Evolutionary conservation across 2,797 vertebrate species (phyloP).

Genomic region (Gymnoscopelus microlampas): DNA sequence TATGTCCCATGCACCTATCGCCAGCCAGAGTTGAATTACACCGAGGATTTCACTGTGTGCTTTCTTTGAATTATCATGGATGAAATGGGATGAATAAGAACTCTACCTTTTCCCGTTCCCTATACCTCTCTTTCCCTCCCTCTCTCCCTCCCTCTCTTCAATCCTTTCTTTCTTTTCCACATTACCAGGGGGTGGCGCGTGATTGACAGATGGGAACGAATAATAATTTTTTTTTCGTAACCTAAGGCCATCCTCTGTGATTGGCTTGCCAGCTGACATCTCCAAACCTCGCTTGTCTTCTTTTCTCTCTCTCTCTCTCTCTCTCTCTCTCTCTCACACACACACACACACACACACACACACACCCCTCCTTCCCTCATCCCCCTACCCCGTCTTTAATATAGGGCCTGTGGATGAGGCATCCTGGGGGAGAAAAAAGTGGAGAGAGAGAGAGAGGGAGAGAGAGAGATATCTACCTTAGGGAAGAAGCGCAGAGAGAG

Average conservation of each 20-base stretch:
- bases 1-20: slow-evolving; percentile 37
- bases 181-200: slow-evolving; percentile 86
- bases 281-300: slow-evolving; percentile 78
- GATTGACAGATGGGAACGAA: slow-evolving; percentile 90
- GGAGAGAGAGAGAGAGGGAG: slow-evolving; percentile 16
- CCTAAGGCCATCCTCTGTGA: slow-evolving; percentile 88
- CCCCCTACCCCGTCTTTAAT: slow-evolving; percentile 74
- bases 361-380: slow-evolving; percentile 24
- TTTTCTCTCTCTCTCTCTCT: slow-evolving; percentile 21
- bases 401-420: slow-evolving; percentile 87
- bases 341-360: too few relatives aligned
- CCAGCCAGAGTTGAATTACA: slow-evolving; percentile 14
- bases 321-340: slow-evolving; percentile 38
- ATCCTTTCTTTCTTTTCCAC: slow-evolving; percentile 82
- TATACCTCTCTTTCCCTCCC: slow-evolving; percentile 52
- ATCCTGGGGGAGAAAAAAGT: slow-evolving; percentile 84
- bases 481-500: slow-evolving; percentile 87
- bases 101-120: slow-evolving; percentile 71
- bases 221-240: slow-evolving; percentile 87
- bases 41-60: neutral
- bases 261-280: slow-evolving; percentile 89
- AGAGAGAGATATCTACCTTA: slow-evolving; percentile 87
- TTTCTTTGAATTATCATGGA: slow-evolving; percentile 54
- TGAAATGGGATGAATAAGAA: slow-evolving; percentile 74
- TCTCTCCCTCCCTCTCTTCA: slow-evolving; percentile 46